Base-by-base conservation (phyloP, 2,113 vertebrate genomes). In the Passer domesticus region DNA sequence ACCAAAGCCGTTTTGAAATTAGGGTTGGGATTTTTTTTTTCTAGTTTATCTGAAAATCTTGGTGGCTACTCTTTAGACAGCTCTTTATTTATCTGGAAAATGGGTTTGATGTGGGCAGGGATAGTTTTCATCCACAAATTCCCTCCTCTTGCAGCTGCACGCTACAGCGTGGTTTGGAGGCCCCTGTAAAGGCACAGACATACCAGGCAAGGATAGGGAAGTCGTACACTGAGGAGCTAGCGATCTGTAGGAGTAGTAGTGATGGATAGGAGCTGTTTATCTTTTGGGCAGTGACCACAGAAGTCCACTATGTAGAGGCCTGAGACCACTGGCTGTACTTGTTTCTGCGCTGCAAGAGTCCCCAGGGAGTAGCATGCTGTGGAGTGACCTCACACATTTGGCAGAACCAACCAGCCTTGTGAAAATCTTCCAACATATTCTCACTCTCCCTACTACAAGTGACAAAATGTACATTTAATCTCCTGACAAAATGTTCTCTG, bases 131-230 rank as follows among this genome's bases (percentile, higher is more conserved):
- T 28, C 63, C n/a, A 44, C 49, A 58, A 35, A 76, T 58, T 76
- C 46, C n/a, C 18, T 85, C 30, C 33, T 83, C 21, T 46, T 67
- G 39, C 22, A 58, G 11, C 30, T 59, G 20, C 15, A 7, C 2
- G 2, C 47, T 75, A 7, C 25, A 37, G 2, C 0, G 0, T 84
- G 53, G 60, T 35, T 66, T n/a, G n/a, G 24, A 68, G n/a, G 30
- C 35, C 31, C 72, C 13, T 33, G 6, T 46, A 79, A 69, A 79
- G n/a, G 58, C 46, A 75, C 27, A 27, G 58, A 23, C 78, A 50
- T 7, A 15, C 25, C 21, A 83, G 20, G 50, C 27, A 31, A 50
- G 41, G 41, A 56, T 41, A 53, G 17, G 24, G 22, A 47, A 64
- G 35, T 46, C 0, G 0, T 46, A 25, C 4, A 4, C 49, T 19